Evolutionary conservation across 2,888 invertebrate species (phyloP), one percentile per base, ranked within the genome.

Genomic region (Cerceris ruficornis): DNA sequence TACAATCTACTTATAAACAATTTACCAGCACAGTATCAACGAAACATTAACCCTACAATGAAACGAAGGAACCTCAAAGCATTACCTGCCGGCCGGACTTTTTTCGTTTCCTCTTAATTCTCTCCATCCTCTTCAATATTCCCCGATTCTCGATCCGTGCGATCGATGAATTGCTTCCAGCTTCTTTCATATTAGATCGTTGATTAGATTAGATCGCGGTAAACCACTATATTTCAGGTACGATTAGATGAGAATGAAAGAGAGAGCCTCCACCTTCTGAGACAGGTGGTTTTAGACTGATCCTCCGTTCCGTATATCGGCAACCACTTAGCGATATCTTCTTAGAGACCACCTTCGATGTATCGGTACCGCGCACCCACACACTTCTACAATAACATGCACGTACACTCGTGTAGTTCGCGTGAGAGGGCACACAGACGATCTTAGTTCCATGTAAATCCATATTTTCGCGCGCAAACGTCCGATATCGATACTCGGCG

Each of bases 301-400:
- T 88, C 87, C 84, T 84, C 80, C 81, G 83, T 80, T 83, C 85
- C 80, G 84, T 83, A 85, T 88, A 90, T 90, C 88, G 89, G 83
- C 80, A 82, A 83, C 87, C 90, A 90, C 90, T 91, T 89, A 88
- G 88, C 90, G 88, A 89, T 91, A 90, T 90, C 90, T 90, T 89
- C 88, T 86, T 81, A 80, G 85, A 80, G 85, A 79, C 74, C 71
- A 61, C 59, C 70, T 80, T 70, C 70, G 41, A 77, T 82, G 80
- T 82, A 82, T 82, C 80, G 64, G 82, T 79, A 82, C 67, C 75
- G 41, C 57, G 54, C 66, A 55, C 55, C 49, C 57, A 50, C 11
- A 69, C 57, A 57, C 54, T 2, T 62, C 49, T 60, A 14, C 14
- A 13, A n/a, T n/a, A 74, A 62, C 77, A 50, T 43, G 64, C 54